Evolutionary conservation across 1,140 invertebrate genomes (phyloP), one percentile per base, ranked within the genome.

Genomic region (Drosophila parvula): DNA sequence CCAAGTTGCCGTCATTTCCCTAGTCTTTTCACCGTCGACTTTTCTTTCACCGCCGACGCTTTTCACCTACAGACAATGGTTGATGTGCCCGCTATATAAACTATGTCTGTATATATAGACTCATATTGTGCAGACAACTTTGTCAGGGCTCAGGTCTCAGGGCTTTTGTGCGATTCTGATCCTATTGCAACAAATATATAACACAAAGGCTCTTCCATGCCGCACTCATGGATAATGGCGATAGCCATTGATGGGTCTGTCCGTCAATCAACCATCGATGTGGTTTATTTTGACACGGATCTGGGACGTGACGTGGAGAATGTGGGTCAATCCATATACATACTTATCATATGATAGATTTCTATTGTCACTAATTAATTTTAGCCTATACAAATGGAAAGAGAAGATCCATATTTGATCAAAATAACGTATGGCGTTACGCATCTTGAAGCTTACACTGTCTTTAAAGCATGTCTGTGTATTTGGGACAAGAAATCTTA

Each of bases 151-250:
- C 16, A 28, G n/a, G n/a, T n/a, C n/a, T n/a, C n/a, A n/a, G n/a
- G n/a, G 48, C 50, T 28, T 28, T 71, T 59, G 69, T 71, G 53
- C 55, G 69, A 71, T 58, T 71, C 30, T 59, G 69, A 71, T 71
- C 69, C 51, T 45, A 71, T 71, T 71, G 51, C 69, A 50, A 30
- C 53, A 41, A 58, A 70, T 68, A 70, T 68, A 68, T 27, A 40
- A 16, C 48, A 68, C 48, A 70, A 67, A 47, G 32, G 61, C 65
- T 53, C n/a, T 30, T 14, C 43, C 47, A n/a, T 12, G 16, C 32
- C 22, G 10, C n/a, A 28, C 45, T 43, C 53, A 63, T 32, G 61
- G 61, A 64, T 43, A 22, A 64, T 67, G 65, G 65, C 48, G 64
- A 38, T 69, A 55, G 38, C 34, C 34, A 36, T 45, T 43, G 64